Evolutionary conservation across 2,888 invertebrate genomes (phyloP), one percentile per base, ranked within the genome.

Genomic region (Teleogryllus oceanicus): DNA sequence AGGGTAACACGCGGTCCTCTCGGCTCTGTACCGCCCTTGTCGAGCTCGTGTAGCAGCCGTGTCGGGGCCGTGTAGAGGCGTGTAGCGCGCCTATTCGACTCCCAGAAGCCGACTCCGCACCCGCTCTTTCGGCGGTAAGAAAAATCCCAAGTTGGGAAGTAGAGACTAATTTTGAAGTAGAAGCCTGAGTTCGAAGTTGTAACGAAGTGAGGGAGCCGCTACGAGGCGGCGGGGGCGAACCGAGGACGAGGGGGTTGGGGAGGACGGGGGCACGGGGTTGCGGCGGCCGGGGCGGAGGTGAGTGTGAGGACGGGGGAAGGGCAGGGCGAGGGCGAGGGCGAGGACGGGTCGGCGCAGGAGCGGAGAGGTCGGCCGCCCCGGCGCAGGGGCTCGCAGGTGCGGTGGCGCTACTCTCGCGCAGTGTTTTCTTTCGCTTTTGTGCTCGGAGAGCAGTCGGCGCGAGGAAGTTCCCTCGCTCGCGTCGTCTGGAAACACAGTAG

Each of bases 351-450:
- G 24, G 3, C 24, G 24, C 24, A 12, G 4, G 62, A 62, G 62
- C n/a, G 11, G 62, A 62, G 37, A 37, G 37, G 37, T 37, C 37
- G 37, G 37, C 37, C 37, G 37, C 37, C 8, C 37, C 37, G 37
- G 37, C 37, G 37, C 37, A 62, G 62, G n/a, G 62, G 62, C n/a
- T 62, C n/a, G 62, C 62, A 62, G 62, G 62, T 62, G 62, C 62
- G 13, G n/a, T n/a, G 37, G 62, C 62, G 62, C n/a, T 62, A 3
- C 62, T 62, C 62, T 12, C 16, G 13, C 62, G 13, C n/a, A 13
- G 62, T 62, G 62, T 62, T 62, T 62, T 62, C 62, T 62, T 62
- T 62, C 62, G 62, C 62, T 62, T 62, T 62, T 62, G 62, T 62
- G n/a, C 62, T 62, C n/a, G 62, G 62, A 62, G 62, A 62, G 62